phyloP scores from a whole-genome alignment of 2,113 vertebrate species.

The Kryptolebias marmoratus region DNA sequence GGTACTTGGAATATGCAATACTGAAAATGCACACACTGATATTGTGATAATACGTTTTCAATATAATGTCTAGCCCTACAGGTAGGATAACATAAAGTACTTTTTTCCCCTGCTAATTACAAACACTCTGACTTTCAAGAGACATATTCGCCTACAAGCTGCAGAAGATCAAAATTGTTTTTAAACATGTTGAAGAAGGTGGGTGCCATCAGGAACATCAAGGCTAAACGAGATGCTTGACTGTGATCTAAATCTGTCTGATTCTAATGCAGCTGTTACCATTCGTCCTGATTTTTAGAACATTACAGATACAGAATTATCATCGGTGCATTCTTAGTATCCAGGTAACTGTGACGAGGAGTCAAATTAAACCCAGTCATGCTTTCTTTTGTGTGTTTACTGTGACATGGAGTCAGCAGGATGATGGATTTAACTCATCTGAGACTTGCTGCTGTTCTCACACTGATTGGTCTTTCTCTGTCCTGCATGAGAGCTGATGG shows the following conservation, averaged over 20 bases:
- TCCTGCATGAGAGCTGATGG: conserved; percentile 18
- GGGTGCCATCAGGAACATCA: neutral
- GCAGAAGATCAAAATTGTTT: neutral
- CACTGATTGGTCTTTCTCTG: conserved; percentile 16
- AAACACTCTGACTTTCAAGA: neutral
- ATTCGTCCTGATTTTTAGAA: neutral
- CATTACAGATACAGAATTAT: conserved; percentile 1
- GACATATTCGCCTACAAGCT: neutral
- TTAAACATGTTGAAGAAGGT: neutral
- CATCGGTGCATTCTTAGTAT: conserved; percentile 10
- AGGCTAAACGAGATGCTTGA: conserved; percentile 13
- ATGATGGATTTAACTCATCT: conserved; percentile 39
- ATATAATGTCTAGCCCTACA: no score
- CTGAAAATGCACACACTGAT: no score
- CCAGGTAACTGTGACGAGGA: conserved; percentile 17
- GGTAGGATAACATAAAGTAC: no score
- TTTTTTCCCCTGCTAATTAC: neutral
- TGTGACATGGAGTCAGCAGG: conserved; percentile 13
- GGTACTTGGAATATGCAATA: no score
- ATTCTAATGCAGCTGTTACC: neutral
- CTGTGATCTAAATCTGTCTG: conserved; percentile 8
- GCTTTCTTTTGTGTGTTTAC: conserved; percentile 18
- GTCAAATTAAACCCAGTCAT: conserved; percentile 19
- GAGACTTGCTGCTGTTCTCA: neutral
- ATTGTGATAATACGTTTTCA: no score